These are phyloP conservation scores for Hypomecis punctinalis DNA, from an alignment of 2,888 invertebrate species.

Conservation along the genomic window DNA sequence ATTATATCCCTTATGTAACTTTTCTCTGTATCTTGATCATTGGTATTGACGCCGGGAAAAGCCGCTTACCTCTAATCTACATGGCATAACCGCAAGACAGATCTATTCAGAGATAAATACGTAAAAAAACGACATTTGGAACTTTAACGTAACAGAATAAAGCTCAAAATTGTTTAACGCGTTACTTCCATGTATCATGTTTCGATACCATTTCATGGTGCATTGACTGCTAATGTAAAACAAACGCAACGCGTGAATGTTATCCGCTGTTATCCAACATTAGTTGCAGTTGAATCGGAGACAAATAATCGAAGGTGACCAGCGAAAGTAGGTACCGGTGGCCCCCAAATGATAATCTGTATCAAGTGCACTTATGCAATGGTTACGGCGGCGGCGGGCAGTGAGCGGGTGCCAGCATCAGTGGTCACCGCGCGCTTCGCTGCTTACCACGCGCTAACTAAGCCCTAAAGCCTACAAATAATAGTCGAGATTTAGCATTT, in stretches of 20 bases:
- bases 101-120: no score
- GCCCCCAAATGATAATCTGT: slow-evolving; percentile 84
- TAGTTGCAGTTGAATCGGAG: slow-evolving; percentile 37
- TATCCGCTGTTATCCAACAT: slow-evolving; percentile 34
- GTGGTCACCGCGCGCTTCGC: slow-evolving; percentile 61
- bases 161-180: neutral
- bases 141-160: neutral
- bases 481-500: no score
- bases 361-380: slow-evolving; percentile 81
- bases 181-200: slow-evolving; percentile 34
- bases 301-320: slow-evolving; percentile 55
- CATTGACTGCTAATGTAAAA: slow-evolving; percentile 36
- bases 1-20: no score
- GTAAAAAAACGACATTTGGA: no score
- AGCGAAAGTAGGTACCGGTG: slow-evolving; percentile 80
- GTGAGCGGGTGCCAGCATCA: slow-evolving; percentile 57
- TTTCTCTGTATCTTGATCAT: no score
- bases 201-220: slow-evolving; percentile 39
- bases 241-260: slow-evolving; percentile 18
- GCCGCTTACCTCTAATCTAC: no score
- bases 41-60: no score
- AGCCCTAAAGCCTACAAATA: neutral
- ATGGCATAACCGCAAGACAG: no score
- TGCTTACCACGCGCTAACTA: slow-evolving; percentile 48
- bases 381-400: slow-evolving; percentile 45